phyloP scores from a whole-genome alignment of 2,888 invertebrate species.

The Chloroclysta siterata region DNA sequence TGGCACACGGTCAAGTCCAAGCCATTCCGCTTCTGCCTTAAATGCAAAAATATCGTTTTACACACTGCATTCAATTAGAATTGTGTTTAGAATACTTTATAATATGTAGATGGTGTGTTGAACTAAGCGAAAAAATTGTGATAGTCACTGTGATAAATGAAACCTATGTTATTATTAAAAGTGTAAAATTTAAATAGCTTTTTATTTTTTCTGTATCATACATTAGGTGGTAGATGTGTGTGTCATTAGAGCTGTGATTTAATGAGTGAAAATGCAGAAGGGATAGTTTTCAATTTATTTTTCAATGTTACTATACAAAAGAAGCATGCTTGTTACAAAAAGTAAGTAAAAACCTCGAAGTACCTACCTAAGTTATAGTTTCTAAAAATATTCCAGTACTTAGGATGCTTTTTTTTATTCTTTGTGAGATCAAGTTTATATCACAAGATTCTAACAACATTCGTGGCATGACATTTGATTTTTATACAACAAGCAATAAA shows the following conservation, averaged over 20 bases:
- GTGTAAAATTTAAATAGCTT: slow-evolving; percentile 6
- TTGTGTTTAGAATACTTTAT: slow-evolving; percentile 50
- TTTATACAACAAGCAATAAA: not conserved
- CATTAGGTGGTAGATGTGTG: not conserved
- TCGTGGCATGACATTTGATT: not conserved
- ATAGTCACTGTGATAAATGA: slow-evolving; percentile 51
- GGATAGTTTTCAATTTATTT: slow-evolving; percentile 54
- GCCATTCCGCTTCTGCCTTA: slow-evolving; percentile 86
- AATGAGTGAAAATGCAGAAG: slow-evolving; percentile 64
- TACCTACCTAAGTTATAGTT: not conserved
- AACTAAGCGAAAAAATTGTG: slow-evolving; percentile 47
- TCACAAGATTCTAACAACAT: slow-evolving; percentile 16
- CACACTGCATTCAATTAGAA: slow-evolving; percentile 56
- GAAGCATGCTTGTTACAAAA: slow-evolving; percentile 34
- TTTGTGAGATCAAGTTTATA: slow-evolving; percentile 1
- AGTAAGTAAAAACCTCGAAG: slow-evolving; percentile 10
- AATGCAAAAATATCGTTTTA: slow-evolving; percentile 77
- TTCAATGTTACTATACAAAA: slow-evolving; percentile 47
- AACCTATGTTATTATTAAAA: slow-evolving; percentile 16
- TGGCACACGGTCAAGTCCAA: slow-evolving; percentile 87
- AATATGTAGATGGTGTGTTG: slow-evolving; percentile 31
- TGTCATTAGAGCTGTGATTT: slow-evolving; percentile 1
- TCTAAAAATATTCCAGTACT: slow-evolving; percentile 12
- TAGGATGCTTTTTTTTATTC: no score
- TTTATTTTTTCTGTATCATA: slow-evolving; percentile 8